phyloP scores from a whole-genome alignment of 1,140 invertebrate species.

The Aporrectodea caliginosa region DNA sequence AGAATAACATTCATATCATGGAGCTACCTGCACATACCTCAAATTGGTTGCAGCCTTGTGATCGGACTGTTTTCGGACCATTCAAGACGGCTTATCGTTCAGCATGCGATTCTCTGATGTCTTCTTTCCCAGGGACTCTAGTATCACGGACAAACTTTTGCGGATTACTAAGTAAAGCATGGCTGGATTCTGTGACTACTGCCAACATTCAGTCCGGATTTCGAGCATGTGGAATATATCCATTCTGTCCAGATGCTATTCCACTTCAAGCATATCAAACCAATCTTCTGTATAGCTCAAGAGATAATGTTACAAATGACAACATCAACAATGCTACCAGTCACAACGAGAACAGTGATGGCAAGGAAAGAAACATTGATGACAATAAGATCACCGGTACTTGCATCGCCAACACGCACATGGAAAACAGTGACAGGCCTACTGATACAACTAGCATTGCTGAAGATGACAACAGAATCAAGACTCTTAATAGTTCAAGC shows the following conservation, averaged over 20 bases:
- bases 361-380: too few species aligned
- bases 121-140: neutral
- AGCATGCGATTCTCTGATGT: neutral
- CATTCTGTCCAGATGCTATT: neutral
- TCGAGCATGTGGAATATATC: neutral
- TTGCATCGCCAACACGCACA: too few species aligned
- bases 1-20: constrained; percentile 35
- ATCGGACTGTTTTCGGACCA: constrained; percentile 36
- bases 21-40: constrained; percentile 40
- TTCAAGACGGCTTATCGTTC: constrained; percentile 35
- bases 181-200: neutral
- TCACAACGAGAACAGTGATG: too few species aligned
- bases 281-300: too few species aligned
- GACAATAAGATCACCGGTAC: too few species aligned
- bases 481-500: too few species aligned
- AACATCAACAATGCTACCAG: too few species aligned
- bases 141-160: neutral
- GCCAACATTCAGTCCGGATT: neutral
- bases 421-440: too few species aligned
- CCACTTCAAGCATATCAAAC: neutral
- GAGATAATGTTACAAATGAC: too few species aligned
- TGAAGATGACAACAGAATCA: too few species aligned
- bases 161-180: neutral
- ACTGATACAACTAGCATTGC: too few species aligned
- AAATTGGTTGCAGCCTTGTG: constrained; percentile 37